Conservation (phyloP, 2,888 invertebrate genomes). For the Dryobota labecula region DNA sequence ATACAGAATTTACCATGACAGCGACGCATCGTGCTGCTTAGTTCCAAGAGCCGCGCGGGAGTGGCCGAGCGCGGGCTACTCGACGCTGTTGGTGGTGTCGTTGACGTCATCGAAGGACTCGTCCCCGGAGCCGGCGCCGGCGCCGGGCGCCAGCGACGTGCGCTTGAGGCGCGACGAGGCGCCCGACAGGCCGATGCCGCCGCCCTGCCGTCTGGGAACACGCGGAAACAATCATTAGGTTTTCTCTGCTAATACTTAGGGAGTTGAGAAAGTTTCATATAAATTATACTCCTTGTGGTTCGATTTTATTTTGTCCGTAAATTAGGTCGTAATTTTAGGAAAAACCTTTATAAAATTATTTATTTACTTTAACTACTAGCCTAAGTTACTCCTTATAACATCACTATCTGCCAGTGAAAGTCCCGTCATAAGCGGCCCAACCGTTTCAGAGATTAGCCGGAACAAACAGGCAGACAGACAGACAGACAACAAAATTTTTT, state of each 20-base stretch:
- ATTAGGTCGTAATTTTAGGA: not conserved
- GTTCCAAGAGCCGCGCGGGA: not conserved
- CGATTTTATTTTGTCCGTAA: not conserved
- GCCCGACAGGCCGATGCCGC: constrained; percentile 91
- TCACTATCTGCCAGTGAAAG: too few species aligned
- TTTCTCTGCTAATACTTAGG: too few species aligned
- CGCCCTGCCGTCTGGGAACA: constrained; percentile 86
- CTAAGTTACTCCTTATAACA: too few species aligned
- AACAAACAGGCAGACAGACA: too few species aligned
- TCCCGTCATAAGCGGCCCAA: too few species aligned
- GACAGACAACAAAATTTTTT: too few species aligned
- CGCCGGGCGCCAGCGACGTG: constrained; percentile 92
- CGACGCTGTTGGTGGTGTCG: constrained; percentile 94
- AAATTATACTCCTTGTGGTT: not conserved
- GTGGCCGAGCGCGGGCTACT: constrained; percentile 73
- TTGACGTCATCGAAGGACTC: constrained; percentile 94
- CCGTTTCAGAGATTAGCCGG: too few species aligned
- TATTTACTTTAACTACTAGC: not conserved
- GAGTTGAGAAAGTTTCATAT: constrained; percentile 23
- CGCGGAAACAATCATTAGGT: rapidly evolving
- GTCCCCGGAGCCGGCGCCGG: constrained; percentile 93
- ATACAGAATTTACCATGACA: not conserved
- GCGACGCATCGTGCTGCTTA: not conserved
- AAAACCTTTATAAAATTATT: not conserved
- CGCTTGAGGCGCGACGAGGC: constrained; percentile 92